phyloP scores from a whole-genome alignment of 2,797 vertebrate genomes.

The Urophycis tenuis region DNA sequence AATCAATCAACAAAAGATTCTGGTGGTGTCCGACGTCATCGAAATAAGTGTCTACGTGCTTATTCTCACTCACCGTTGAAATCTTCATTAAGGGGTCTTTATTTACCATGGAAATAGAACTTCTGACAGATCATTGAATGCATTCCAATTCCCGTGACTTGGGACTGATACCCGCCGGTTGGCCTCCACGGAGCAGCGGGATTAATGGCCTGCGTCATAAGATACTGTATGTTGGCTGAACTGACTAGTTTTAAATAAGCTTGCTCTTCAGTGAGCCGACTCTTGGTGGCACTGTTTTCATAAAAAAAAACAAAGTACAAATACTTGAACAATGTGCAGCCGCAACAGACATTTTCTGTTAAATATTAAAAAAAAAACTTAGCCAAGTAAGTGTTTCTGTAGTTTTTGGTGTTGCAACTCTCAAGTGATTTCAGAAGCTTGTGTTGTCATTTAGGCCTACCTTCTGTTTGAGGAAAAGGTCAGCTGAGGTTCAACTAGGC shows the following conservation, averaged over 20 bases:
- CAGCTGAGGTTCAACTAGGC: neutral
- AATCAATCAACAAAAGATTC: too few relatives aligned
- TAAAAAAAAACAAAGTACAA: too few relatives aligned
- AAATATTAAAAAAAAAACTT: neutral
- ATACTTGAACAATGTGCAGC: neutral
- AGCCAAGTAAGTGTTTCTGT: too few relatives aligned
- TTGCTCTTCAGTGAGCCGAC: neutral
- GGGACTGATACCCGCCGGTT: neutral
- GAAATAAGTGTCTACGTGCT: neutral
- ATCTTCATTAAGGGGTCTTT: neutral
- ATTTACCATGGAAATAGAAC: neutral
- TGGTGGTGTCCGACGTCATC: neutral
- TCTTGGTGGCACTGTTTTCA: neutral
- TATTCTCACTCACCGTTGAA: neutral
- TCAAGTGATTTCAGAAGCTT: too few relatives aligned
- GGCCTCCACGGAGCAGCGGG: neutral
- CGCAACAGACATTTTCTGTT: neutral
- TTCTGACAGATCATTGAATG: neutral
- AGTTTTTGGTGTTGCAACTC: too few relatives aligned
- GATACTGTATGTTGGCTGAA: neutral
- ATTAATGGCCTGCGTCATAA: neutral
- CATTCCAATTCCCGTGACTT: neutral
- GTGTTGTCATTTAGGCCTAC: too few relatives aligned
- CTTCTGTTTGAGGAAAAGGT: too few relatives aligned
- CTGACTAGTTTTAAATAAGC: neutral